Evolutionary conservation across 2,888 invertebrate genomes (phyloP).

Genomic region (Drosophila meridiana): DNA sequence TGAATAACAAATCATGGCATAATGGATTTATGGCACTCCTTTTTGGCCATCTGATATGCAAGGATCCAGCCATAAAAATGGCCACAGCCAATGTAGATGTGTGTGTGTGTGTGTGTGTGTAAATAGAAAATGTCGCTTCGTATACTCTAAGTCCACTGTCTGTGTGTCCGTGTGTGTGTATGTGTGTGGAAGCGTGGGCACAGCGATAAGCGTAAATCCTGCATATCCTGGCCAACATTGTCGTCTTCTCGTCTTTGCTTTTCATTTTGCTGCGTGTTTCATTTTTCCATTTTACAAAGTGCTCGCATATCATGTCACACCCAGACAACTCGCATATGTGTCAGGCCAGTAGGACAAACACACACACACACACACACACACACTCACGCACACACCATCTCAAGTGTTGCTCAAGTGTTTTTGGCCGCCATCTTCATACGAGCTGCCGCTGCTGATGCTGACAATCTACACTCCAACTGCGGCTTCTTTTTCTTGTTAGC

Average conservation of each 20-base stretch:
- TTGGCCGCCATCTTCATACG: slow-evolving; percentile 51
- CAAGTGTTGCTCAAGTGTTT: slow-evolving; percentile 76
- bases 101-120: slow-evolving; percentile 31
- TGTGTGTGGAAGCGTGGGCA: slow-evolving; percentile 45
- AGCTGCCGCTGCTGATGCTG: slow-evolving; percentile 24
- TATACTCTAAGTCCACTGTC: slow-evolving; percentile 21
- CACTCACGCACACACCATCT: slow-evolving; percentile 30
- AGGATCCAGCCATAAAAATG: slow-evolving; percentile 71
- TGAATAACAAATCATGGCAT: slow-evolving; percentile 83
- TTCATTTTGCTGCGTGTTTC: slow-evolving; percentile 63
- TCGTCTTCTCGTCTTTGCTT: slow-evolving; percentile 54
- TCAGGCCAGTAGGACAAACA: slow-evolving; percentile 62
- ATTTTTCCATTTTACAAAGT: slow-evolving; percentile 80
- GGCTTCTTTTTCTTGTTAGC: slow-evolving; percentile 30
- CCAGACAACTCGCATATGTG: slow-evolving; percentile 78
- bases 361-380: slow-evolving; percentile 33
- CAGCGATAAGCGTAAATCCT: slow-evolving; percentile 74
- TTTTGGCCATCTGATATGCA: slow-evolving; percentile 69
- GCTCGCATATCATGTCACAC: slow-evolving; percentile 82
- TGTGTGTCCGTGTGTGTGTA: slow-evolving; percentile 6
- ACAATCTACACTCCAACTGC: slow-evolving; percentile 53
- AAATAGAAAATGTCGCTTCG: slow-evolving; percentile 73
- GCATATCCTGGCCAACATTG: slow-evolving; percentile 74
- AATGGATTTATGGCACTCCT: slow-evolving; percentile 82
- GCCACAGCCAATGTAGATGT: slow-evolving; percentile 40